Conservation (phyloP, 2,888 invertebrate species). For the Germaria angustata region DNA sequence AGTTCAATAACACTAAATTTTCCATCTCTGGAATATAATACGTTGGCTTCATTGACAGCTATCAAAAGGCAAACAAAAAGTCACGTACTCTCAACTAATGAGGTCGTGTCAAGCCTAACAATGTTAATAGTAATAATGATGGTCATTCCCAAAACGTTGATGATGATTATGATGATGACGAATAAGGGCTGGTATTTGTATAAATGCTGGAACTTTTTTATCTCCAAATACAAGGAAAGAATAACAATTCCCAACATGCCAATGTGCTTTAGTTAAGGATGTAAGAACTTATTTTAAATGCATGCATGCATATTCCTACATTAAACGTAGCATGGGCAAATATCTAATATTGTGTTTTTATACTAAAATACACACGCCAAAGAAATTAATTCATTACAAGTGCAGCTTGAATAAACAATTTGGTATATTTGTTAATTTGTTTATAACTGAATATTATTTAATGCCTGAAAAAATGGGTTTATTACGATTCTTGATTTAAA, state of each 20-base stretch:
- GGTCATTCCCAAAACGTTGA: slow-evolving; percentile 9
- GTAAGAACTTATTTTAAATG: slow-evolving; percentile 2
- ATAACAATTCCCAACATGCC: neutral
- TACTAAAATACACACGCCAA: neutral
- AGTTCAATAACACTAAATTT: neutral
- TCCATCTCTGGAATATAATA: slow-evolving; percentile 21
- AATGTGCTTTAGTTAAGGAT: neutral
- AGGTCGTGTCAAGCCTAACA: slow-evolving; percentile 77
- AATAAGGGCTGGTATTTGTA: slow-evolving; percentile 19
- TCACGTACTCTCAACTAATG: slow-evolving; percentile 78
- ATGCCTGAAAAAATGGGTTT: too few relatives aligned
- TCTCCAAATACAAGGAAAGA: neutral
- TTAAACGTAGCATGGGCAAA: neutral
- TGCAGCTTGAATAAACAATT: neutral
- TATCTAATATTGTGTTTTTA: neutral
- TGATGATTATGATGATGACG: neutral
- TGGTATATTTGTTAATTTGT: neutral
- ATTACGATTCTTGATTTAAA: too few relatives aligned
- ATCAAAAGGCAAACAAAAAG: slow-evolving; percentile 76
- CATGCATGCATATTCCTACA: neutral
- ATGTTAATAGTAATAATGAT: slow-evolving; percentile 46
- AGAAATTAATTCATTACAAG: neutral
- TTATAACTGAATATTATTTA: neutral
- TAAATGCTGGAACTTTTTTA: slow-evolving; percentile 4
- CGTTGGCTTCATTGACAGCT: slow-evolving; percentile 66